Percentiles rank a stretch among this genome's conserved stretches.
These are phyloP conservation scores for Hylyphantes graminicola DNA, from an alignment of 1,140 invertebrate species.

Conservation along the genomic window DNA sequence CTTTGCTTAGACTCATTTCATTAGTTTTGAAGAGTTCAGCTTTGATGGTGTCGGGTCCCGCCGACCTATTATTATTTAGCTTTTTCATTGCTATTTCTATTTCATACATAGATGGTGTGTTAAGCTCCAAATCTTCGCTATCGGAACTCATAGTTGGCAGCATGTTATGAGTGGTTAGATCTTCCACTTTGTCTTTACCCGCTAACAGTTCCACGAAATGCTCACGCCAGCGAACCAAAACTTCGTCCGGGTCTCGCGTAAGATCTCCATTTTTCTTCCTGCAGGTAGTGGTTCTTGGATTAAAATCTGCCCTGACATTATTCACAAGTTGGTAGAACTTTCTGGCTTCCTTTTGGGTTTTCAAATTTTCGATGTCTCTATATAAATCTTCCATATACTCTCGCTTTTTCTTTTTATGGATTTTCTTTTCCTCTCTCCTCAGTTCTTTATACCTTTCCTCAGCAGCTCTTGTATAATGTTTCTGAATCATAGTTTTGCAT, in stretches of 20 bases:
- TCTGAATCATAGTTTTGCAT: constrained; percentile 31
- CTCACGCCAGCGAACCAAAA: constrained; percentile 25
- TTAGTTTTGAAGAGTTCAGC: constrained; percentile 13
- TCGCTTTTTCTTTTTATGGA: constrained; percentile 20
- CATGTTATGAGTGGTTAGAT: background rate
- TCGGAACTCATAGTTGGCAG: constrained; percentile 7
- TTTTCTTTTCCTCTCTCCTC: constrained; percentile 18
- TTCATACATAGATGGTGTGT: background rate
- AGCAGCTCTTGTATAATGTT: constrained; percentile 16
- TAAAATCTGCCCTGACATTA: constrained; percentile 18
- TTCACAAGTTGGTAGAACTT: constrained; percentile 29
- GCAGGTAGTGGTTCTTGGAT: background rate
- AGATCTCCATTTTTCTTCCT: constrained; percentile 21
- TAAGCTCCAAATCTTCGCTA: background rate
- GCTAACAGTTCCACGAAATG: constrained; percentile 9
- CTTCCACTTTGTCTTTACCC: background rate
- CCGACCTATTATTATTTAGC: constrained; percentile 4
- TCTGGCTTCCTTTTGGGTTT: constrained; percentile 22
- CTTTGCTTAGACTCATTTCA: background rate
- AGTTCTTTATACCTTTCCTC: constrained; percentile 27
- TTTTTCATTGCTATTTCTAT: background rate
- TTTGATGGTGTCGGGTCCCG: background rate
- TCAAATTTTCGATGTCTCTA: constrained; percentile 19
- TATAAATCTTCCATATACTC: constrained; percentile 13
- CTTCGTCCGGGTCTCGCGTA: constrained; percentile 32